Evolutionary conservation across 2,888 invertebrate genomes (phyloP).

Genomic region (Aphrophora alni): DNA sequence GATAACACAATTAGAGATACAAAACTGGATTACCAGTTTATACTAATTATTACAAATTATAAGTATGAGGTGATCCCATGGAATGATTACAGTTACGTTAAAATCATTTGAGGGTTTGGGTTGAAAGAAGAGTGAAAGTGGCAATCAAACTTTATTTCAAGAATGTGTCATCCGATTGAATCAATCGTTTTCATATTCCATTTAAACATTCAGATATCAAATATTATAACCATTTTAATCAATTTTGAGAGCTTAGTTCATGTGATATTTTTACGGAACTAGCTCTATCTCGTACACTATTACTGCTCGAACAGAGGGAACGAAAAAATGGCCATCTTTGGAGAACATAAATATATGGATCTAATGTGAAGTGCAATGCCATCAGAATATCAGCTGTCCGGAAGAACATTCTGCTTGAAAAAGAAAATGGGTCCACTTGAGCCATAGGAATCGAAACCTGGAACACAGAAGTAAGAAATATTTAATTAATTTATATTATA

Average conservation of each 20-base stretch:
- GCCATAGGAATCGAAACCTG: slow-evolving; percentile 72
- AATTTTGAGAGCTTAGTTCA: slow-evolving; percentile 23
- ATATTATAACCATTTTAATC: too few relatives aligned
- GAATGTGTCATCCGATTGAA: too few relatives aligned
- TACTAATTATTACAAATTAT: too few relatives aligned
- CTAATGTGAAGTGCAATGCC: slow-evolving; percentile 81
- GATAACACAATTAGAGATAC: too few relatives aligned
- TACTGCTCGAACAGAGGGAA: slow-evolving; percentile 31
- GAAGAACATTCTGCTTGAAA: slow-evolving; percentile 60
- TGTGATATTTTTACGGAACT: slow-evolving; percentile 45
- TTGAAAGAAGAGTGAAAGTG: too few relatives aligned
- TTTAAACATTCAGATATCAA: too few relatives aligned
- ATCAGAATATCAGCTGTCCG: slow-evolving; percentile 74
- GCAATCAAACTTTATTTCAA: too few relatives aligned
- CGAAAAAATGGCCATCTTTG: slow-evolving; percentile 53
- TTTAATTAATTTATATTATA: neutral
- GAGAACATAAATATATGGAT: slow-evolving; percentile 84
- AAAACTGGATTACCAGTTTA: too few relatives aligned
- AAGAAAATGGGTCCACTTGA: slow-evolving; percentile 54
- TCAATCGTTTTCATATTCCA: too few relatives aligned
- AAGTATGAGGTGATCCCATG: too few relatives aligned
- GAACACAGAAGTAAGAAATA: slow-evolving; percentile 43
- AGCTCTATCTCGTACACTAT: slow-evolving; percentile 27
- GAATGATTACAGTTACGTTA: too few relatives aligned
- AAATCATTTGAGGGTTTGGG: too few relatives aligned